Conservation (phyloP, 2,113 vertebrate species). For the Oxygymnocypris stewartii region DNA sequence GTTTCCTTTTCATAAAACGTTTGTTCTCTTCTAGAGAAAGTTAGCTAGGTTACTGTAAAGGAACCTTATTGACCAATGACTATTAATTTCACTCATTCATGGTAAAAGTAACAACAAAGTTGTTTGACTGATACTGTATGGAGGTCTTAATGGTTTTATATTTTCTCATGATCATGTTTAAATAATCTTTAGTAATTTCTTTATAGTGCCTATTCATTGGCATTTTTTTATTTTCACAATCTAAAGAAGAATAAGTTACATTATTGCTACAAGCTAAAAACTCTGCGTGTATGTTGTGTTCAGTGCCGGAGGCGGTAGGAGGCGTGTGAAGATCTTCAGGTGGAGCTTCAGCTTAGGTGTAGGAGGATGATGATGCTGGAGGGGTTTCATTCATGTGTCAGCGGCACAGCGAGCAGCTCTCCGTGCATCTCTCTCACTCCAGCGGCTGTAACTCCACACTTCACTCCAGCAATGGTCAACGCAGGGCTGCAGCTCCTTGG, state of each 20-base stretch:
- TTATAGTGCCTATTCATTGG: neutral
- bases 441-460: conserved; percentile 7
- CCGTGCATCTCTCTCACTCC: neutral
- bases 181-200: neutral
- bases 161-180: too few relatives aligned
- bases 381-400: conserved; percentile 1
- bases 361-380: neutral
- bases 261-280: neutral
- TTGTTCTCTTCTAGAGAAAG: too few relatives aligned
- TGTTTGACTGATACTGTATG: too few relatives aligned
- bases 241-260: neutral
- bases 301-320: neutral
- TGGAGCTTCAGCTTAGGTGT: neutral
- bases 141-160: too few relatives aligned
- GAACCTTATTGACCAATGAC: too few relatives aligned
- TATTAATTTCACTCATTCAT: too few relatives aligned
- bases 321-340: neutral
- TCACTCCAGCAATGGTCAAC: conserved; percentile 80
- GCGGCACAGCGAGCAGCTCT: neutral
- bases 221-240: too few relatives aligned
- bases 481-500: conserved; percentile 88
- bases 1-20: neutral
- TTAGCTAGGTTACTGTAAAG: neutral
- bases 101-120: too few relatives aligned
- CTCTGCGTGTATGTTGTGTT: neutral